Evolutionary conservation across 2,113 vertebrate species (phyloP).

Genomic region (Helogale parvula): DNA sequence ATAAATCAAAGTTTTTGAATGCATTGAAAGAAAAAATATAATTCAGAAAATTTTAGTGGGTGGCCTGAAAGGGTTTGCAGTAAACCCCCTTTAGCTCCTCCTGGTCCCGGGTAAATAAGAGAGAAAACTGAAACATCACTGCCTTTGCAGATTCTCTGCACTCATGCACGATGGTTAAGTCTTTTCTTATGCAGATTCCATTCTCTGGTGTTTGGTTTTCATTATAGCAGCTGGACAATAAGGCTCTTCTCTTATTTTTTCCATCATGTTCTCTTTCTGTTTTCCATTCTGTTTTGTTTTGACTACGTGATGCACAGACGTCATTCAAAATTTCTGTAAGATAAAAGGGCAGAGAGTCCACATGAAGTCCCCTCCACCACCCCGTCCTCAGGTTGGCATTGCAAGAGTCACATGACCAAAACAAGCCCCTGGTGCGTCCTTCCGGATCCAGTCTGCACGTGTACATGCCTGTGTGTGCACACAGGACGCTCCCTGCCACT

Average conservation of each 20-base stretch:
- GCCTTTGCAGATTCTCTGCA: neutral
- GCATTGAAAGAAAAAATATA: neutral
- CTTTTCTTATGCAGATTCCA: neutral
- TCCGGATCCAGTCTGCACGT: fast-evolving
- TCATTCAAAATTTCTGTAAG: neutral
- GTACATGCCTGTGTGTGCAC: fast-evolving
- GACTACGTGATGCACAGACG: neutral
- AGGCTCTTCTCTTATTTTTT: neutral
- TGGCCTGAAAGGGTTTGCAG: neutral
- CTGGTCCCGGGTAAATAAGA: neutral
- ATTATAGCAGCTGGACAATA: neutral
- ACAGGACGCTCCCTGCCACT: neutral
- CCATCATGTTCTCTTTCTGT: neutral
- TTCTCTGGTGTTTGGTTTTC: neutral
- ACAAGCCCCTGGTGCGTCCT: neutral
- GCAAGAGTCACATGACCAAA: too few relatives aligned
- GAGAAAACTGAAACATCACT: neutral
- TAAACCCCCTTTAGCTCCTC: neutral
- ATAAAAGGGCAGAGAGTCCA: neutral
- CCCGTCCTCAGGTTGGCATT: neutral
- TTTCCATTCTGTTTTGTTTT: neutral
- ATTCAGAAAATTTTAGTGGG: neutral
- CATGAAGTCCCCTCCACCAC: neutral
- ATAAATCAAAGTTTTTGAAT: neutral
- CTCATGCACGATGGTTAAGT: neutral